Conservation (phyloP, 2,113 vertebrate genomes). For the Peromyscus californicus region DNA sequence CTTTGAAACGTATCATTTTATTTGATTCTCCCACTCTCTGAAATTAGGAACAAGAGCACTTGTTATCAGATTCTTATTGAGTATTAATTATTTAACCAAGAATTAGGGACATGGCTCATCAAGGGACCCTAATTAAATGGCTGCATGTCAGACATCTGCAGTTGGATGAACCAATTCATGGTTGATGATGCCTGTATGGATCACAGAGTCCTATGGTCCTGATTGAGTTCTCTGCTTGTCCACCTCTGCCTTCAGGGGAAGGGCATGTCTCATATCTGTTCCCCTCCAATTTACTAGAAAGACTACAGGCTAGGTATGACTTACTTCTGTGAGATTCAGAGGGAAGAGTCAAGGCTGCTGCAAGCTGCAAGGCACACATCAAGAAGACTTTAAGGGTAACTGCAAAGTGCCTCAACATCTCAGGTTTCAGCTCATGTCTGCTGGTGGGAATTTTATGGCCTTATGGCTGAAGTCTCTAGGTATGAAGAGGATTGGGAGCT, state of each 20-base stretch:
- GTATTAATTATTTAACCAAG: slow-evolving; percentile 7
- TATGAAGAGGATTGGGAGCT: background rate
- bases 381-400: background rate
- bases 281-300: background rate
- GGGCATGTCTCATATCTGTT: background rate
- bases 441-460: background rate
- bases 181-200: too few relatives aligned
- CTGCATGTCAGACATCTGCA: background rate
- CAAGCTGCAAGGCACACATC: rapidly evolving
- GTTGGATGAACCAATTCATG: background rate
- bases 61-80: slow-evolving; percentile 30
- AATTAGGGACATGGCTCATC: background rate
- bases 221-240: background rate
- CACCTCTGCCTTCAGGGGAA: background rate
- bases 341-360: background rate
- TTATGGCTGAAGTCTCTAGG: background rate
- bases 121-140: background rate
- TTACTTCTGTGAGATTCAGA: background rate
- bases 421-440: background rate
- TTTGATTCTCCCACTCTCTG: background rate
- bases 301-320: background rate
- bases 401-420: background rate
- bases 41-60: slow-evolving; percentile 8
- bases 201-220: background rate
- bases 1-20: background rate